Conservation (phyloP, 1,140 invertebrate species). For the Diachasmimorpha longicaudata region DNA sequence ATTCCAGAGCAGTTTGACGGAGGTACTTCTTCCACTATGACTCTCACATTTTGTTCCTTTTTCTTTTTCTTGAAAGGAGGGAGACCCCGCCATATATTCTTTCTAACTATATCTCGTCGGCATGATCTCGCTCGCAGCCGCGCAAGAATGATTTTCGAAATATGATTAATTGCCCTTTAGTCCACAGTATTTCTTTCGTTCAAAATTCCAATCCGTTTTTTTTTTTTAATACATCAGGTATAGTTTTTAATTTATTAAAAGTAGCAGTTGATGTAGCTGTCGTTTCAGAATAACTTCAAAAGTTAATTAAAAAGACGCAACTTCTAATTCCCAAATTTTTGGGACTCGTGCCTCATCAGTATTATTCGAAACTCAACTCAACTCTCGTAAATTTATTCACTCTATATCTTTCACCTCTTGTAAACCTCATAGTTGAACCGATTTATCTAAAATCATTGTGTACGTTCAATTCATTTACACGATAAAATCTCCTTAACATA, state of each 20-base stretch:
- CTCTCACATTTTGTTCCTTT: slow-evolving; percentile 5
- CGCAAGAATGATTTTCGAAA: slow-evolving; percentile 61
- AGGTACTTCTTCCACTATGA: slow-evolving; percentile 3
- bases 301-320: not conserved
- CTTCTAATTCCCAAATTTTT: too few species aligned
- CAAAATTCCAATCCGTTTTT: not conserved
- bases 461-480: slow-evolving; percentile 11
- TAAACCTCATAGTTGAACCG: not conserved
- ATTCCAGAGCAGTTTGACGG: slow-evolving; percentile 22
- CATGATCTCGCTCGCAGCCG: slow-evolving; percentile 40
- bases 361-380: not conserved
- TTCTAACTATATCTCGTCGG: slow-evolving; percentile 44
- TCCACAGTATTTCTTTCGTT: slow-evolving; percentile 40
- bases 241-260: not conserved
- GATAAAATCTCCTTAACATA: slow-evolving; percentile 4
- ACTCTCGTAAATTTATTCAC: not conserved
- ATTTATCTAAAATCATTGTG: slow-evolving; percentile 8
- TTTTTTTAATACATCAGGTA: not conserved
- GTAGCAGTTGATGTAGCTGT: not conserved
- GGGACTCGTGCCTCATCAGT: too few species aligned
- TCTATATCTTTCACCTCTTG: not conserved
- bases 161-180: slow-evolving; percentile 60
- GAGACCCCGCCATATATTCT: not conserved
- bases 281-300: not conserved
- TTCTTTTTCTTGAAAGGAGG: not conserved